Evolutionary conservation across 1,140 invertebrate genomes (phyloP).

Genomic region (Nasonia giraulti): DNA sequence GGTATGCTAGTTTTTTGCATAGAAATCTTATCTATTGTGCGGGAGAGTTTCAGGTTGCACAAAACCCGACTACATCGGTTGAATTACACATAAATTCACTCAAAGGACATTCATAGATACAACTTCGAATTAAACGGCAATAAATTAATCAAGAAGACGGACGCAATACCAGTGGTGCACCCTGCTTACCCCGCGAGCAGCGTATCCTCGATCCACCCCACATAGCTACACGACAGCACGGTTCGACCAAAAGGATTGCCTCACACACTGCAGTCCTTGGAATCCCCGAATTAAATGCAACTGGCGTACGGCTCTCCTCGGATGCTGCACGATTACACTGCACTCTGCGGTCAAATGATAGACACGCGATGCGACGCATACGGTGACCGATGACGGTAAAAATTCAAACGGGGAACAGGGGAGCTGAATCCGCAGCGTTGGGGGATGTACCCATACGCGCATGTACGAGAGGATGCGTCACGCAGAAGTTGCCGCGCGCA

Average conservation of each 20-base stretch:
- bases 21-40: too few relatives aligned
- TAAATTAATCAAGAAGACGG: not conserved
- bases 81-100: too few relatives aligned
- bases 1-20: too few relatives aligned
- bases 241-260: not conserved
- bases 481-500: not conserved
- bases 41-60: too few relatives aligned
- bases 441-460: not conserved
- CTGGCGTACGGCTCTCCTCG: not conserved
- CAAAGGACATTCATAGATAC: not conserved
- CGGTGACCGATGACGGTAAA: not conserved
- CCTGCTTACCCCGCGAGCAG: not conserved
- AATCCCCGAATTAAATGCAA: not conserved
- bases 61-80: too few relatives aligned
- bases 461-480: not conserved
- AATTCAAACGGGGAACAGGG: not conserved
- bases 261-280: not conserved
- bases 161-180: not conserved
- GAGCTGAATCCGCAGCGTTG: not conserved
- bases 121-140: not conserved
- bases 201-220: not conserved
- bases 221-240: not conserved
- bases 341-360: constrained; percentile 18
- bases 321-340: constrained; percentile 8
- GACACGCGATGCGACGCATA: constrained; percentile 11